phyloP scores from a whole-genome alignment of 2,113 vertebrate species.

The Dendropsophus ebraccatus region DNA sequence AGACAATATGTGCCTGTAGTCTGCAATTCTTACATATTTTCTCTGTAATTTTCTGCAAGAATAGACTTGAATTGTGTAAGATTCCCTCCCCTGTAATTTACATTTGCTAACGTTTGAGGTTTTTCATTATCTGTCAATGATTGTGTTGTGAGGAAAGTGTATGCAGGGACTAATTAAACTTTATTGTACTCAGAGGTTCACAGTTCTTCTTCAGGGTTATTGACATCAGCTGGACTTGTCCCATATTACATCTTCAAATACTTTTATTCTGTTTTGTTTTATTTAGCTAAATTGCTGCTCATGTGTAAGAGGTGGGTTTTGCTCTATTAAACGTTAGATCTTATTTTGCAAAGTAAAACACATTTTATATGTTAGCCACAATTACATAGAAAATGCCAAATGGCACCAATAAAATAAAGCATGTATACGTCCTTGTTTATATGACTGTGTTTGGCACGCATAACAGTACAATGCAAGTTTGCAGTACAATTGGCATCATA shows the following conservation, averaged over 20 bases:
- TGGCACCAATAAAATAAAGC: too few species aligned
- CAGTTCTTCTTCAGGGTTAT: conserved; percentile 3
- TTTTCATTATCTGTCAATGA: conserved; percentile 46
- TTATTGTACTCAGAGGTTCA: conserved; percentile 7
- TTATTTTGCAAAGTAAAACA: background rate
- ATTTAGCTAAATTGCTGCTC: background rate
- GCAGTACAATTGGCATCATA: too few species aligned
- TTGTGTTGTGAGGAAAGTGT: conserved; percentile 16
- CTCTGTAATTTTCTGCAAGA: conserved; percentile 58
- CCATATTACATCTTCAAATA: background rate
- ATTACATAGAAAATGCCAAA: background rate
- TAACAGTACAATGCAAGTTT: too few species aligned
- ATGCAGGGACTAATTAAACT: conserved; percentile 46
- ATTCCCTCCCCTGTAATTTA: conserved; percentile 50
- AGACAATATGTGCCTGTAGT: conserved; percentile 44
- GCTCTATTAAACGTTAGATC: background rate
- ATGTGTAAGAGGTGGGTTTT: background rate
- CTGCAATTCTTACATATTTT: conserved; percentile 53
- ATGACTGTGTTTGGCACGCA: too few species aligned
- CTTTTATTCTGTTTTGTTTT: background rate
- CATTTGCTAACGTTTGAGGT: conserved; percentile 39
- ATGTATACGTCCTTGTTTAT: too few species aligned
- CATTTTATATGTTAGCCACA: background rate
- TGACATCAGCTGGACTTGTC: background rate
- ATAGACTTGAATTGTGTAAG: conserved; percentile 55